These are phyloP conservation scores for Carassius auratus DNA, from an alignment of 2,113 vertebrate species.

Conservation along the genomic window DNA sequence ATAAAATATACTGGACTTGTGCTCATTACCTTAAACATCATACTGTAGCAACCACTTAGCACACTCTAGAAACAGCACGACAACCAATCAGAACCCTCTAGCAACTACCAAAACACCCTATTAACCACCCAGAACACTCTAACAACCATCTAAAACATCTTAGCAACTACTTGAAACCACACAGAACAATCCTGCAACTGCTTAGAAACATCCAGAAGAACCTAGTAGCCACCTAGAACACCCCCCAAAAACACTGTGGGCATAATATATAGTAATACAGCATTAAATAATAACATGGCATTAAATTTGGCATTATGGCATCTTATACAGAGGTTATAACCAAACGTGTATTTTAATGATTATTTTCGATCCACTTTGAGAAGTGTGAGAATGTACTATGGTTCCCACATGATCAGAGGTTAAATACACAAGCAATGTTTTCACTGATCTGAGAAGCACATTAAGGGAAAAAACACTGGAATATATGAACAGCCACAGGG, in stretches of 20 bases:
- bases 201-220: background rate
- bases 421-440: conserved; percentile 40
- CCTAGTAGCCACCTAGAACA: background rate
- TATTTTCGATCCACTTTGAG: background rate
- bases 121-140: no score
- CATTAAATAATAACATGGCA: background rate
- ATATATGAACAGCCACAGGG: conserved; percentile 34
- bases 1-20: no score
- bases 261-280: background rate
- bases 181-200: background rate
- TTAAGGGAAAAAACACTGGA: conserved; percentile 28
- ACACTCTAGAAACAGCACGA: no score
- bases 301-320: no score
- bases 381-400: background rate
- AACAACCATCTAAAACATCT: no score
- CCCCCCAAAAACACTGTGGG: background rate
- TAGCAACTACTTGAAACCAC: background rate
- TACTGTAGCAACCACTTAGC: no score
- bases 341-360: background rate
- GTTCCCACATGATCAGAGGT: background rate
- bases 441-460: conserved; percentile 19
- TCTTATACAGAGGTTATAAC: no score
- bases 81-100: background rate
- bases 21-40: no score
- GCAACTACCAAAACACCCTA: background rate